phyloP scores from a whole-genome alignment of 2,888 invertebrate species.

The Troides aeacus region DNA sequence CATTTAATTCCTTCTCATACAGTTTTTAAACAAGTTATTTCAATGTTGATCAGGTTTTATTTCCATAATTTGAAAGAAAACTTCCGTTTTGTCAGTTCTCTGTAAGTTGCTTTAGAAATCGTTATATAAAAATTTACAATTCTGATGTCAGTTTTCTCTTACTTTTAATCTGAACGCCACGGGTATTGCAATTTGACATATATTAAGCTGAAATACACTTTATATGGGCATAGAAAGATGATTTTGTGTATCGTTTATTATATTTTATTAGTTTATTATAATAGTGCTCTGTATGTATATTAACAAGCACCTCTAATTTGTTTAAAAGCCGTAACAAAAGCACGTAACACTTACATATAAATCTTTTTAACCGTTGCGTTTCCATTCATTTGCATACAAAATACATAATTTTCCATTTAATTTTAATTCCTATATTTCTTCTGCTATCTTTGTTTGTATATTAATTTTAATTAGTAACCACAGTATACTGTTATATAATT shows the following conservation, averaged over 20 bases:
- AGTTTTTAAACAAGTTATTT: too few species aligned
- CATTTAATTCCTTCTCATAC: too few species aligned
- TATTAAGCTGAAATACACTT: too few species aligned
- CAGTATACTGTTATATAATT: not conserved
- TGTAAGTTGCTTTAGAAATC: not conserved
- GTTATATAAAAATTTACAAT: not conserved
- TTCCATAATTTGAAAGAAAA: not conserved
- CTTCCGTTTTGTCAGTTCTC: not conserved
- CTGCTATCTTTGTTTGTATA: not conserved
- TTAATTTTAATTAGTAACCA: not conserved
- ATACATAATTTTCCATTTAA: slow-evolving; percentile 3
- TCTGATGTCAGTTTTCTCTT: not conserved
- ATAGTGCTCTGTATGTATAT: not conserved
- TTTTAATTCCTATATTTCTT: not conserved
- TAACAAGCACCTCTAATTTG: not conserved
- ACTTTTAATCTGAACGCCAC: too few species aligned
- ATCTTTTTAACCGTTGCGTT: not conserved
- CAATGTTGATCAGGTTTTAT: too few species aligned
- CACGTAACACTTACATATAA: not conserved
- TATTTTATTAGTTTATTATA: not conserved
- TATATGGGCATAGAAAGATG: not conserved
- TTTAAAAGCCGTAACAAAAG: not conserved
- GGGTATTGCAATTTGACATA: too few species aligned
- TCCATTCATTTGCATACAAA: not conserved
- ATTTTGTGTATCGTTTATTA: not conserved